Base-by-base conservation (phyloP, 2,797 vertebrate species). In the Myoxocephalus aenaeus region DNA sequence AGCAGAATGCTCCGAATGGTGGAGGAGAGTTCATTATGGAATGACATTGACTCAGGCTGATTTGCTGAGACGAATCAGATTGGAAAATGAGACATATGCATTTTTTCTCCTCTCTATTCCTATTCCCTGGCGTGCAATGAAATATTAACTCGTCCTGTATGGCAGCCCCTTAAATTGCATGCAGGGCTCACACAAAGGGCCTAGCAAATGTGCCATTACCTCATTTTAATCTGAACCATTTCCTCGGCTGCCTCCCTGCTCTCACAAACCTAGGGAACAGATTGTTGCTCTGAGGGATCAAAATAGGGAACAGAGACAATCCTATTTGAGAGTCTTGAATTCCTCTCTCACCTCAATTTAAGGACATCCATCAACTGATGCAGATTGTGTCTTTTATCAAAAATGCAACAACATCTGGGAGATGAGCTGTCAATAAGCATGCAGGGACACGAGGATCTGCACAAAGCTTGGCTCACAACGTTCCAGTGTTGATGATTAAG, bases 171-270 rank as follows among this genome's bases (percentile, higher is more conserved):
- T 93, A 93, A 93, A 94, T 93, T 94, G 87, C 91, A 93, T 89
- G 89, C 67, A 14, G 79, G 62, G 77, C 84, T 90, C 76, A 75
- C 89, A 93, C 91, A 94, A 94, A 92, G 89, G 87, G 69, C 85
- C 89, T 51, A 75, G 91, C 82, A 93, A 92, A 94, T 91, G 91
- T 94, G 89, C 92, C 90, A 94, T 95, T 94, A 94, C 93, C 90
- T 94, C 88, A 65, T 93, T 94, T 94, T 94, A 93, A 95, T 95
- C 92, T 87, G 75, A 86, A 82, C 87, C 90, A 92, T 91, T 93
- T 94, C 87, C 89, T 75, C 59, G 18, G 79, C 85, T 81, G 87
- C 85, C 82, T 82, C 79, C 76, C 84, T 82, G 66, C 81, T 88
- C 82, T 79, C 50, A n/a, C 79, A 80, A 82, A 90, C 86, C 80